These are phyloP conservation scores for Planiliza haematocheilus DNA, from an alignment of 2,113 vertebrate genomes.

Conservation along the genomic window DNA sequence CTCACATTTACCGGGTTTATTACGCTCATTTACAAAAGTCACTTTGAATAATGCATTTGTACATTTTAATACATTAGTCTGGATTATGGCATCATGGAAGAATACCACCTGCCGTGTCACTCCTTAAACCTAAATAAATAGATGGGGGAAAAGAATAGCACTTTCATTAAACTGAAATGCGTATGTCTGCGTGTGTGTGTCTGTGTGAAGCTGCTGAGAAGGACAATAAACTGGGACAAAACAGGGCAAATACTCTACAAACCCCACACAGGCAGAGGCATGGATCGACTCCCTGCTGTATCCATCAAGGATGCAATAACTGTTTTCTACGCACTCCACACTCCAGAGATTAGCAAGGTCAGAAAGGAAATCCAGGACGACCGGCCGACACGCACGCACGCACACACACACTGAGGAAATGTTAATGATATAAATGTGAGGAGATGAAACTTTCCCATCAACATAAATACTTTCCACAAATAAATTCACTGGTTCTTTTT, in stretches of 20 bases:
- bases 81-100: background rate
- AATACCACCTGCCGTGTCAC: background rate
- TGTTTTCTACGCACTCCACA: conserved; percentile 63
- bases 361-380: conserved; percentile 73
- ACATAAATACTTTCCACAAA: background rate
- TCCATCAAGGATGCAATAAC: conserved; percentile 74
- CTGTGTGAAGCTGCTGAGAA: conserved; percentile 55
- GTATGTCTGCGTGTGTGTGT: conserved; percentile 12
- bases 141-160: conserved; percentile 9
- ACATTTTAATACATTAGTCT: too few relatives aligned
- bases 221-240: conserved; percentile 77
- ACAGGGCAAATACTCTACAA: conserved; percentile 63
- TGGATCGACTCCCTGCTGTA: conserved; percentile 74
- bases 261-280: conserved; percentile 56
- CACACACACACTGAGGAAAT: background rate
- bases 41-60: too few relatives aligned
- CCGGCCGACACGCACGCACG: conserved; percentile 4
- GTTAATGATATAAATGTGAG: background rate
- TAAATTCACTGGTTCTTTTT: background rate
- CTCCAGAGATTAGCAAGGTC: conserved; percentile 79
- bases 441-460: background rate
- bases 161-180: conserved; percentile 12
- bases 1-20: conserved; percentile 1
- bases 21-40: too few relatives aligned
- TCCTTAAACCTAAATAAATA: conserved; percentile 13